A percentile compares a stretch with the other conserved stretches of the same genome.
Conservation (phyloP, 2,113 vertebrate species). For the Tyrannus savana region DNA sequence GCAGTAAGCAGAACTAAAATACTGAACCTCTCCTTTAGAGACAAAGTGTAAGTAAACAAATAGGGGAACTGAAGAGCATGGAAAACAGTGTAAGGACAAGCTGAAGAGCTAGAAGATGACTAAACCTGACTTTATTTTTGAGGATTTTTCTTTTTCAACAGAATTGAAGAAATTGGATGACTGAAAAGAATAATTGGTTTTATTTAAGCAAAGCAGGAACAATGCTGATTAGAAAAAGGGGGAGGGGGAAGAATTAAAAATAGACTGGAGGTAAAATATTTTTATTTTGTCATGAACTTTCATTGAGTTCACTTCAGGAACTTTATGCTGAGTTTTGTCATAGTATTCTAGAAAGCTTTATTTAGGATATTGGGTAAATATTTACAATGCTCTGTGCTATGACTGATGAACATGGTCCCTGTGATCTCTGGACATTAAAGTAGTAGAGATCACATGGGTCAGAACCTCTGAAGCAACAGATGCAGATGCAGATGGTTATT, state of each 20-base stretch:
- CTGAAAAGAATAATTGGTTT: background rate
- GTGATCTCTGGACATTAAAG: background rate
- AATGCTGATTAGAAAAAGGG: background rate
- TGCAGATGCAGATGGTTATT: background rate
- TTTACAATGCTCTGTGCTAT: background rate
- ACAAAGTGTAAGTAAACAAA: background rate
- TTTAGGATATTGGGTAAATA: background rate
- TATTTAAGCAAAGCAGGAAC: background rate
- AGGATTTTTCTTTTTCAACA: background rate
- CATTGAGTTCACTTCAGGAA: background rate
- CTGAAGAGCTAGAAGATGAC: background rate
- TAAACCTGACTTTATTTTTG: background rate
- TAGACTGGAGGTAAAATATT: background rate
- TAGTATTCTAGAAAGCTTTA: background rate
- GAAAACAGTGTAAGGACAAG: background rate
- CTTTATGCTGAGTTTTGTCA: background rate
- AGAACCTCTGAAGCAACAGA: background rate
- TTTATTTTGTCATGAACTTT: background rate
- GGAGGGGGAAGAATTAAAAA: too few relatives aligned
- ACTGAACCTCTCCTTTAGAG: background rate
- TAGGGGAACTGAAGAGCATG: background rate
- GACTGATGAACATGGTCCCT: background rate
- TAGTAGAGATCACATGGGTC: background rate
- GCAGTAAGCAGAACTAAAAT: background rate
- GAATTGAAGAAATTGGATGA: background rate